These are phyloP conservation scores for Phenganax subtilis DNA, from an alignment of 92 coral and sea anemone genomes.

Conservation along the genomic window DNA sequence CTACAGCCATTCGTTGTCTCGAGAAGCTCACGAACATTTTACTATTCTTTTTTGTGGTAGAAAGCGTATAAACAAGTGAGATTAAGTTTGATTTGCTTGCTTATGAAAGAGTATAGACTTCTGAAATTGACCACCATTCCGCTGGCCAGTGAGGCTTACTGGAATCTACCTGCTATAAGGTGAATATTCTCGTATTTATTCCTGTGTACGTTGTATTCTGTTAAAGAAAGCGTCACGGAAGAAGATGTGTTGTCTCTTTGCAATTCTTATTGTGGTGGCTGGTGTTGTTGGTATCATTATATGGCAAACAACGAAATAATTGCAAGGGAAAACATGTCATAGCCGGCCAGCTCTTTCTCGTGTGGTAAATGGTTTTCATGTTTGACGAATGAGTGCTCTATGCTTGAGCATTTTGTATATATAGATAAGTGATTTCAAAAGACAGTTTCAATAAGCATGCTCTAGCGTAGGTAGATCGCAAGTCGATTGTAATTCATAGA, in stretches of 20 bases:
- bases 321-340: too few relatives aligned
- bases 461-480: too few relatives aligned
- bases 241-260: slow-evolving; percentile 81
- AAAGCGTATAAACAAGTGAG: too few relatives aligned
- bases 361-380: neutral
- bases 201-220: neutral
- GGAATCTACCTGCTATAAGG: neutral
- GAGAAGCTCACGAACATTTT: too few relatives aligned
- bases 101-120: too few relatives aligned
- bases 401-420: neutral
- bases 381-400: neutral
- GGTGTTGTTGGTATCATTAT: slow-evolving; percentile 63
- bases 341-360: neutral
- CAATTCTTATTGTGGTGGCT: slow-evolving; percentile 62
- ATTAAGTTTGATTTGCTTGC: too few relatives aligned
- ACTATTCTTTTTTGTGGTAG: too few relatives aligned
- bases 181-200: neutral
- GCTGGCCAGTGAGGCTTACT: too few relatives aligned
- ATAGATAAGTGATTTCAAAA: neutral
- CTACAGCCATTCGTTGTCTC: too few relatives aligned
- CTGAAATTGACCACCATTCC: too few relatives aligned
- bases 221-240: slow-evolving; percentile 94
- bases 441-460: neutral
- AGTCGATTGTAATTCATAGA: too few relatives aligned
- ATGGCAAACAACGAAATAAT: slow-evolving; percentile 31